Evolutionary conservation across 2,113 vertebrate genomes (phyloP), one percentile per base, ranked within the genome.

Genomic region (Raja brachyura): DNA sequence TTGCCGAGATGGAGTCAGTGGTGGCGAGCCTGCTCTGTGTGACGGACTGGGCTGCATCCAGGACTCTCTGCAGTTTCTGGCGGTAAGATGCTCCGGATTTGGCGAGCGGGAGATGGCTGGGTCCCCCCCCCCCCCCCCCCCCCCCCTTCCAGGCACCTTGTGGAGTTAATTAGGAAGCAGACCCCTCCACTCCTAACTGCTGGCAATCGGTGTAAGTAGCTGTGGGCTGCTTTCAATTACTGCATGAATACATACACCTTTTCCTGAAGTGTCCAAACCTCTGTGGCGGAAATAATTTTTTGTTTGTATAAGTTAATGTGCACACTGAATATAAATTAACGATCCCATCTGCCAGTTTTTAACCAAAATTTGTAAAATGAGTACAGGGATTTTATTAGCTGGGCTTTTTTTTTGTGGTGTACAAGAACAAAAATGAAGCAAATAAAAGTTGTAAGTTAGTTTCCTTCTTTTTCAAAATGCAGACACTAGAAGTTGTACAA

Each of bases 361-460:
- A 66, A 66, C 10, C 13, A 31, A 90, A 39, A 25, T 73, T 8
- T 39, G 14, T 92, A 48, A 92, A 73, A 74, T 73, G 8, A 54
- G 16, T 18, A 2, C 33, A 6, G 33, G 22, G 73, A 73, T 74
- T 22, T 92, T 92, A 73, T 28, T 28, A 39, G 66, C 31, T 14
- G 68, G 1, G 6, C 63, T 68, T 31, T 73, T 73, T 73, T 73
- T 92, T 39, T 90, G 88, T 0, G 18, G 66, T 70, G 63, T n/a
- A 68, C 66, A 39, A 90, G 63, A 48, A 70, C 39, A 90, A 70
- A 90, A 70, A 59, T 68, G 61, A 63, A 90, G 39, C 10, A 70
- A 90, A 9, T 70, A 70, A 63, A 70, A 68, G 20, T 90, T 90
- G 31, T 92, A 54, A 54, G 70, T 54, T 73, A 73, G 90, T 92